Evolutionary conservation across 2,888 invertebrate species (phyloP).

Genomic region (Rutpela maculata): DNA sequence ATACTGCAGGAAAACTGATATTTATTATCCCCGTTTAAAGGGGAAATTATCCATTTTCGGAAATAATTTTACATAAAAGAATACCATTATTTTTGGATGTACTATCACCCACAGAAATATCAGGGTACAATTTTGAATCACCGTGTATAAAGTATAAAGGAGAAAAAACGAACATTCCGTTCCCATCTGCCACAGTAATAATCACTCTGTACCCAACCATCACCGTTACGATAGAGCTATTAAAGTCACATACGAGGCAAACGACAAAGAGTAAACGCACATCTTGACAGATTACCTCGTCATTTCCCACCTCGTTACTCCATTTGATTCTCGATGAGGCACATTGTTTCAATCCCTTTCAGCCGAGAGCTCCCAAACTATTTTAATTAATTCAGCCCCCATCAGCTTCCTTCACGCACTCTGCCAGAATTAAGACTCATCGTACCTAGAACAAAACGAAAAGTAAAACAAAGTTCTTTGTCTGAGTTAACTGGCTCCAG

Average conservation of each 20-base stretch:
- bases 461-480: slow-evolving; percentile 33
- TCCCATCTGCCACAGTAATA: no score
- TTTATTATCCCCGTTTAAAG: no score
- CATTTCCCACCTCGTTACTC: slow-evolving; percentile 17
- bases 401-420: slow-evolving; percentile 26
- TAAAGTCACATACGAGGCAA: not conserved
- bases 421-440: slow-evolving; percentile 35
- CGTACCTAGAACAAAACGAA: slow-evolving; percentile 33
- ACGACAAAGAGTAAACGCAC: not conserved
- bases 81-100: no score
- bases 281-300: slow-evolving; percentile 20
- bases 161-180: not conserved
- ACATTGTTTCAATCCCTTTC: slow-evolving; percentile 15
- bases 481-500: slow-evolving; percentile 34
- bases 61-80: no score
- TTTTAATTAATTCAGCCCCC: slow-evolving; percentile 33
- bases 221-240: not conserved
- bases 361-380: slow-evolving; percentile 27
- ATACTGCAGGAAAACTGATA: no score
- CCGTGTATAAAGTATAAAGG: no score
- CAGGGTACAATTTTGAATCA: no score
- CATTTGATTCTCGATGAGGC: slow-evolving; percentile 10
- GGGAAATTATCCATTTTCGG: no score
- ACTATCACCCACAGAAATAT: no score
- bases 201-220: not conserved